Conservation (phyloP, 2,113 vertebrate species). For the Lipotes vexillifer region DNA sequence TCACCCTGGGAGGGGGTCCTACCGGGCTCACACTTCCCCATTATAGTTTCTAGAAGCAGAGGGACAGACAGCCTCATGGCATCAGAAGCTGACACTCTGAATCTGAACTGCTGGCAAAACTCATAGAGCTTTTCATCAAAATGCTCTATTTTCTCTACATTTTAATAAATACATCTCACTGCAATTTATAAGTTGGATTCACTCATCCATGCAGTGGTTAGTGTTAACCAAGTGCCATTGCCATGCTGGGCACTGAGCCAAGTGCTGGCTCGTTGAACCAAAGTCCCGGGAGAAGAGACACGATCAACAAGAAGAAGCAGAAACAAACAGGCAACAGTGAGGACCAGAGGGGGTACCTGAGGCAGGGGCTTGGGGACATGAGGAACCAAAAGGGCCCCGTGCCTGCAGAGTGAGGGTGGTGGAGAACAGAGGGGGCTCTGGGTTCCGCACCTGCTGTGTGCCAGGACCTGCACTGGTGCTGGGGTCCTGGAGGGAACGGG, state of each 20-base stretch:
- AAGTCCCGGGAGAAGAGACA: background rate
- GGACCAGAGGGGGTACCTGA: fast-evolving
- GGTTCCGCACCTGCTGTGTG: too few species aligned
- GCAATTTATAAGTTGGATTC: background rate
- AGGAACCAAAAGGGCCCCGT: background rate
- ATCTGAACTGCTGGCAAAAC: background rate
- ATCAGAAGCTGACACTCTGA: background rate
- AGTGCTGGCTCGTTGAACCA: background rate
- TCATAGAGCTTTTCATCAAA: background rate
- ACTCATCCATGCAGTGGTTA: too few species aligned
- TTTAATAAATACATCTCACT: background rate
- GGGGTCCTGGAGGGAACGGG: fast-evolving
- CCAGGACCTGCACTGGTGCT: background rate
- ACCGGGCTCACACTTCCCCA: background rate
- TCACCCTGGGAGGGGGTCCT: background rate
- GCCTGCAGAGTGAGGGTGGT: background rate
- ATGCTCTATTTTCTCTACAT: background rate
- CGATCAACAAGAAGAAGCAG: too few species aligned
- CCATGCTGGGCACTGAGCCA: background rate
- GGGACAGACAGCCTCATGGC: background rate
- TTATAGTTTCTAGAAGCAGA: background rate
- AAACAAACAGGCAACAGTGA: background rate
- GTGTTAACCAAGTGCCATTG: background rate
- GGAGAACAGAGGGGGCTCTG: background rate
- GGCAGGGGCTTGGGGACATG: background rate